A percentile compares a stretch with the other conserved stretches of the same genome.
Conservation (phyloP, 1,140 invertebrate genomes). For the Odontomachus brunneus region DNA sequence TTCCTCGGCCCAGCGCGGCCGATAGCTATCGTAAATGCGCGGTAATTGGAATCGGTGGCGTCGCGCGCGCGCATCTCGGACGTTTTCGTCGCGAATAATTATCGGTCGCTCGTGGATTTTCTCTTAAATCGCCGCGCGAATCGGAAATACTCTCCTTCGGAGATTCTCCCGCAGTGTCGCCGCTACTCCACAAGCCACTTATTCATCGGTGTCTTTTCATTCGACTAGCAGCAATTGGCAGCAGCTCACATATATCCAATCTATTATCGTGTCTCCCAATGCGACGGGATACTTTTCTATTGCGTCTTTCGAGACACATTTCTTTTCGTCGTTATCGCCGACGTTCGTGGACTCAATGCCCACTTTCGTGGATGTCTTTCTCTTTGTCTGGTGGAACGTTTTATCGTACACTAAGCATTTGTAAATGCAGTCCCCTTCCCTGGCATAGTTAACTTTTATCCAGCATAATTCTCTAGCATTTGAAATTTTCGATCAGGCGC, state of each 20-base stretch:
- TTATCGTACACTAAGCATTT: too few relatives aligned
- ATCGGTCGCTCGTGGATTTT: background rate
- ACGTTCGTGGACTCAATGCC: too few relatives aligned
- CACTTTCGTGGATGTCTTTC: too few relatives aligned
- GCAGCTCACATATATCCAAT: background rate
- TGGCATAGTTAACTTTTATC: too few relatives aligned
- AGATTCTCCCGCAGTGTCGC: constrained; percentile 1
- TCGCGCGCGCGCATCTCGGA: background rate
- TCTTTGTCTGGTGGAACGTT: too few relatives aligned
- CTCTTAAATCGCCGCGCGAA: constrained; percentile 9
- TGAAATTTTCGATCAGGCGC: too few relatives aligned
- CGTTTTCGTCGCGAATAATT: background rate
- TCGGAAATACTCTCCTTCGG: background rate
- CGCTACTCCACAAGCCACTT: background rate
- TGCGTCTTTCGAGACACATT: too few relatives aligned
- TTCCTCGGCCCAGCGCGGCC: background rate
- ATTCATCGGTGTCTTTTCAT: constrained; percentile 7
- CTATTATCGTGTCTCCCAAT: background rate
- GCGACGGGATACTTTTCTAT: background rate
- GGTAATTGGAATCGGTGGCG: background rate
- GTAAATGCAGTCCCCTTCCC: too few relatives aligned
- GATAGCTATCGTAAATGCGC: constrained; percentile 5
- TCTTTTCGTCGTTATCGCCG: too few relatives aligned
- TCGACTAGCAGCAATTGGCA: constrained; percentile 4
- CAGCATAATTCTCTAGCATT: too few relatives aligned